Percentiles rank a stretch among this genome's conserved stretches.
Conservation (phyloP, 2,113 vertebrate genomes). For the Sinocyclocheilus rhinocerous region DNA sequence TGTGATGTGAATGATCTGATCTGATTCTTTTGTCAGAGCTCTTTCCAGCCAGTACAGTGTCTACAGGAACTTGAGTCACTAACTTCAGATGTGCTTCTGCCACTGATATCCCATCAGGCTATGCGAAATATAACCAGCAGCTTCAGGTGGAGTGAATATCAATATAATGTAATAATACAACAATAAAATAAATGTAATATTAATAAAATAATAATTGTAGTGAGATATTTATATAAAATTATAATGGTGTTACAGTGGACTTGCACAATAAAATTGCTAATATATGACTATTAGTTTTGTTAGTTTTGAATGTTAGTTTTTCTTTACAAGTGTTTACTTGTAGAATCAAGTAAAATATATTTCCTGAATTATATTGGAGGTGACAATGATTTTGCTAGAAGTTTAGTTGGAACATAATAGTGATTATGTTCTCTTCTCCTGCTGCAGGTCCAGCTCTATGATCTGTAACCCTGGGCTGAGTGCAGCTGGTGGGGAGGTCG, state of each 20-base stretch:
- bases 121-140: conserved; percentile 77
- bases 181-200: neutral
- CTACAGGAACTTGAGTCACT: conserved; percentile 87
- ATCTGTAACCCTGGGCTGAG: conserved; percentile 81
- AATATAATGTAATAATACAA: too few relatives aligned
- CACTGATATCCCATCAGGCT: conserved; percentile 78
- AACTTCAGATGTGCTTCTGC: conserved; percentile 79
- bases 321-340: too few relatives aligned
- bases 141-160: conserved; percentile 77
- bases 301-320: too few relatives aligned
- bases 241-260: neutral
- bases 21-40: conserved; percentile 62
- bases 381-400: too few relatives aligned
- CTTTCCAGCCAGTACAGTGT: conserved; percentile 80
- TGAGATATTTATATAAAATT: neutral
- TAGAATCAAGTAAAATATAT: neutral
- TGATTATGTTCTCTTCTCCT: neutral
- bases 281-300: too few relatives aligned
- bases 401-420: neutral
- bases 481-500: conserved; percentile 70
- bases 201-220: neutral
- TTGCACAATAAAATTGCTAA: neutral
- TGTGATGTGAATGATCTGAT: neutral
- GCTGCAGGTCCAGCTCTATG: conserved; percentile 81
- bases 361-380: neutral